Evolutionary conservation across 2,888 invertebrate species (phyloP), one percentile per base, ranked within the genome.

Genomic region (Silvanus unidentatus): DNA sequence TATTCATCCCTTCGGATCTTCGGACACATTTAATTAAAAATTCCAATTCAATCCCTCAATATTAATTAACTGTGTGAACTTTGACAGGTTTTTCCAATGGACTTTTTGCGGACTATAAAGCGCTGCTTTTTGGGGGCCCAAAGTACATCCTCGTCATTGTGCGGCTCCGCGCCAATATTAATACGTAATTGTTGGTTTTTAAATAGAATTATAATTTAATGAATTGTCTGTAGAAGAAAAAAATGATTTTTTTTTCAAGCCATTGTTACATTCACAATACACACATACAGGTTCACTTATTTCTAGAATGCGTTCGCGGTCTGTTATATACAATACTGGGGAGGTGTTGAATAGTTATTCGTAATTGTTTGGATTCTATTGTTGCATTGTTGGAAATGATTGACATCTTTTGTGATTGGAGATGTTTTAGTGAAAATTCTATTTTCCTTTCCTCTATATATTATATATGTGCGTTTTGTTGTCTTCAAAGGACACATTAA

Each of bases 351-450:
- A 40, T 40, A 40, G 40, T 40, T 40, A 40, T 30, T 30, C 40
- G 40, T 40, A 40, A 40, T 40, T 40, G 40, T 40, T 40, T 27
- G 40, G 32, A 30, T 37, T 43, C 44, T 35, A 42, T 51, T 51
- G 51, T 51, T 43, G 46, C 44, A 46, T 51, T 51, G 51, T 51
- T 49, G 43, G 44, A 38, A 43, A 49, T 51, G 51, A 51, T 51
- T 51, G 51, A 51, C 51, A 51, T 44, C 44, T 49, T 49, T 43
- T 40, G 40, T 40, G 40, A 40, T 40, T 40, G 40, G 29, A 40
- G 40, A 40, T 40, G 40, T 40, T 40, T 40, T 40, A 40, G 30
- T 40, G 40, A 13, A 40, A 40, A 40, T 40, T 39, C 39, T 40
- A 29, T 40, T 40, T 40, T 40, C 32, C 40, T 32, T 40, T 39